phyloP scores from a whole-genome alignment of 1,140 invertebrate genomes.

The Pogonomyrmex barbatus region DNA sequence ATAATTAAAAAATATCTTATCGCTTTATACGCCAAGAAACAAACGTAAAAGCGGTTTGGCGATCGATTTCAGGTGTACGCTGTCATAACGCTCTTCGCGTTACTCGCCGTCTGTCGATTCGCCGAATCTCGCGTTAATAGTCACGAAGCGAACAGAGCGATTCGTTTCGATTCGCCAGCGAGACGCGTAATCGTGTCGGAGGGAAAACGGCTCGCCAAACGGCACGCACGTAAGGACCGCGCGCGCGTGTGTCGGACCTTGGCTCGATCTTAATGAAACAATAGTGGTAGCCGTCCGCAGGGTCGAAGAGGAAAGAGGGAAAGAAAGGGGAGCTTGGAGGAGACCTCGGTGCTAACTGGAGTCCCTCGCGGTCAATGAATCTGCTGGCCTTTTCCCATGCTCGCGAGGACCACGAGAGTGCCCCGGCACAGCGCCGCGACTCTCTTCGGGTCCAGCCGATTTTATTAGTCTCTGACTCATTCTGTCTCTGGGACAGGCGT shows the following conservation, averaged over 20 bases:
- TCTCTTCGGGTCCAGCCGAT: conserved; percentile 72
- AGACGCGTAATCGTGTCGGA: conserved; percentile 39
- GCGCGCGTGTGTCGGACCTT: conserved; percentile 61
- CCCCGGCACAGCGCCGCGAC: conserved; percentile 58
- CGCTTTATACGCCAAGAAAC: neutral
- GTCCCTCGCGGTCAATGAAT: conserved; percentile 79
- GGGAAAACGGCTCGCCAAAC: conserved; percentile 60
- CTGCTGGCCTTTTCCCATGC: conserved; percentile 82
- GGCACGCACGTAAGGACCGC: conserved; percentile 58
- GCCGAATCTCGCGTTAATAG: neutral
- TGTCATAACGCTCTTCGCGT: neutral
- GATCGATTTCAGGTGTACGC: neutral
- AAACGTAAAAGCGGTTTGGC: neutral
- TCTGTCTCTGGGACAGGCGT: conserved; percentile 58
- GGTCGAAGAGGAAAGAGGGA: conserved; percentile 26
- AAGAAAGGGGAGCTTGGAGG: conserved; percentile 10
- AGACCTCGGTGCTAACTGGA: conserved; percentile 73
- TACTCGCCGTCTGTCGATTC: neutral
- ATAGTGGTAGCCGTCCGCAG: conserved; percentile 58
- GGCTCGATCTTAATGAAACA: conserved; percentile 77
- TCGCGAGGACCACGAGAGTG: conserved; percentile 70
- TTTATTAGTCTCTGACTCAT: conserved; percentile 81
- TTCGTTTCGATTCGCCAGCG: conserved; percentile 52
- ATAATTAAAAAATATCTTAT: neutral
- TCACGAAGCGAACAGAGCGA: conserved; percentile 13